These are phyloP conservation scores for Thunnus maccoyii DNA, from an alignment of 2,113 vertebrate species.

Conservation along the genomic window DNA sequence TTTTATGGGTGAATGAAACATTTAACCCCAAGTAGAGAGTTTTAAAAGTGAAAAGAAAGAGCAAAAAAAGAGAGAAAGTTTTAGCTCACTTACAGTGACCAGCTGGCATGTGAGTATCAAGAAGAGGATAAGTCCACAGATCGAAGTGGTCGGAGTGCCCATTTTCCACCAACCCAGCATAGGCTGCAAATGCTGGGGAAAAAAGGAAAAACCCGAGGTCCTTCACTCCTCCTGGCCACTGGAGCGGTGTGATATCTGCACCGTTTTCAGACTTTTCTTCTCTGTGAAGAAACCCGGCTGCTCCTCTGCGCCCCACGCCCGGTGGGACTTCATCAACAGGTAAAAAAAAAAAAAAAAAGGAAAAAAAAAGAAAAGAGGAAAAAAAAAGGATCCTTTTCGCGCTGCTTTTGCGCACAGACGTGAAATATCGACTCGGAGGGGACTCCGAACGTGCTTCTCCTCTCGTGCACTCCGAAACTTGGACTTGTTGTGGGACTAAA, in stretches of 20 bases:
- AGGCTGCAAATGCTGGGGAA: slow-evolving; percentile 70
- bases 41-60: slow-evolving; percentile 10
- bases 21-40: background rate
- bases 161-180: slow-evolving; percentile 81
- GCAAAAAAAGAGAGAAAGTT: slow-evolving; percentile 32
- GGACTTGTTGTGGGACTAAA: slow-evolving; percentile 56
- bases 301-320: slow-evolving; percentile 73
- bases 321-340: slow-evolving; percentile 81
- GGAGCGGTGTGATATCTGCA: slow-evolving; percentile 47
- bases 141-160: slow-evolving; percentile 75
- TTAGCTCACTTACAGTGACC: slow-evolving; percentile 80
- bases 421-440: slow-evolving; percentile 25
- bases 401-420: background rate
- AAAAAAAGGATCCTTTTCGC: slow-evolving; percentile 17
- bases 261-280: slow-evolving; percentile 60
- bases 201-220: slow-evolving; percentile 45
- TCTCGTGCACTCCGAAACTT: slow-evolving; percentile 61
- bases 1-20: background rate
- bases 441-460: slow-evolving; percentile 44
- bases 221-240: slow-evolving; percentile 72
- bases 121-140: slow-evolving; percentile 76
- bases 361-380: background rate
- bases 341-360: slow-evolving; percentile 1
- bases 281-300: slow-evolving; percentile 55
- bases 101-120: slow-evolving; percentile 79